Evolutionary conservation across 2,888 invertebrate genomes (phyloP), one percentile per base, ranked within the genome.

Genomic region (Podotricha telesiphe): DNA sequence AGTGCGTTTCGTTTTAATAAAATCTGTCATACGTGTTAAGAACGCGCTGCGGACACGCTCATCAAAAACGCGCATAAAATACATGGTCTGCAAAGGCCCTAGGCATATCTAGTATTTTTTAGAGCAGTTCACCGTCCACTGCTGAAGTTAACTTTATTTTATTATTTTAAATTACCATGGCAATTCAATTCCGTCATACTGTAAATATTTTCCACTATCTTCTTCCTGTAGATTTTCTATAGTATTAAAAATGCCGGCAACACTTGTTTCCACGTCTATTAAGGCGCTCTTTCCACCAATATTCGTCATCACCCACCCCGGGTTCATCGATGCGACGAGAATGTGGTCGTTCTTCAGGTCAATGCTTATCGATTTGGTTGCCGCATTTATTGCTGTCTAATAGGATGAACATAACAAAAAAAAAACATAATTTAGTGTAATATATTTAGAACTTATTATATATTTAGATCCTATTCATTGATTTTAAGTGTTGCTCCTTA

Each of bases 291-390:
- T 86, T 6, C 98, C 98, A 5, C 98, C 98, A 96, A 98, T 96
- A 75, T 96, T 96, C 0, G 98, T 98, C 82, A 95, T 95, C 8
- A 98, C 97, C 98, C 98, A 98, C 1, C 98, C 98, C 0, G 98
- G 98, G 88, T 98, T 98, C 70, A 98, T 83, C 67, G 93, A 94
- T 0, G 95, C 93, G 1, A 95, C 96, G 20, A 98, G 81, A 75
- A 98, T 97, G 53, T 95, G 94, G 76, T 96, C 94, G 45, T 94
- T 6, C 20, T 95, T 95, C 72, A 98, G 91, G 85, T 98, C 98
- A 6, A 96, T 83, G 78, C 97, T 96, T 94, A 98, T 94, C 0
- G 97, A 96, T 82, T 96, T 96, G 0, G 98, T 97, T 1, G 96
- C 96, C 78, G 97, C 96, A 89, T 98, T 98, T 45, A 98, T 84